Evolutionary conservation across 2,797 vertebrate genomes (phyloP).

Genomic region (Microctenopoma lineatum): DNA sequence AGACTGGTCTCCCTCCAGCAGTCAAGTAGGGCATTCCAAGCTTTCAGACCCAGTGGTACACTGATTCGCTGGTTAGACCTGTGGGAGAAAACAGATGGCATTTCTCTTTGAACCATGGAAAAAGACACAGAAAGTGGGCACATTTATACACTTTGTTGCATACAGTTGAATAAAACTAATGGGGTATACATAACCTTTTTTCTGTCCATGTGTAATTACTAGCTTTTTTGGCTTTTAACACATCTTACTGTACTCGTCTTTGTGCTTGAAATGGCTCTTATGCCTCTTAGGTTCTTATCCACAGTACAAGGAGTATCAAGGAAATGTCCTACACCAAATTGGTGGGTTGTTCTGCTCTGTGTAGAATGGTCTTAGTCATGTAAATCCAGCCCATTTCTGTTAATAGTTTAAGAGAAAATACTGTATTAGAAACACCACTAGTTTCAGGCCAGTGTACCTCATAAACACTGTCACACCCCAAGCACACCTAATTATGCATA

Average conservation of each 20-base stretch:
- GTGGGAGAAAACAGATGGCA: constrained; percentile 38
- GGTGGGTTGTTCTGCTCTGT: neutral
- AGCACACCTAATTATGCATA: neutral
- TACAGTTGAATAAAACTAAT: neutral
- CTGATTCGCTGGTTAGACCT: constrained; percentile 37
- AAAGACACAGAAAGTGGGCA: constrained; percentile 2
- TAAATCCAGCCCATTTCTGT: neutral
- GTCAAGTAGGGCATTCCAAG: constrained; percentile 33
- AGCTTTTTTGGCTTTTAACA: neutral
- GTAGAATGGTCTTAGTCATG: neutral
- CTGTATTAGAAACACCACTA: too few species aligned
- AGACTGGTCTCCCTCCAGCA: constrained; percentile 37
- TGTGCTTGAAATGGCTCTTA: neutral
- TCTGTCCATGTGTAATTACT: neutral
- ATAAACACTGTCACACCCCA: neutral
- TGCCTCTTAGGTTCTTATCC: neutral
- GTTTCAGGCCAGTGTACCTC: too few species aligned
- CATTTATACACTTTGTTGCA: neutral
- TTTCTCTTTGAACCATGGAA: neutral
- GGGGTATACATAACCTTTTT: neutral
- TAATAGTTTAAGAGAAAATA: too few species aligned
- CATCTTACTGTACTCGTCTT: neutral
- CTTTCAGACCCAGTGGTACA: constrained; percentile 26
- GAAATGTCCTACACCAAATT: neutral
- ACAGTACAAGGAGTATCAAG: neutral